phyloP scores from a whole-genome alignment of 2,113 vertebrate species.

The Dicaeum eximium region DNA sequence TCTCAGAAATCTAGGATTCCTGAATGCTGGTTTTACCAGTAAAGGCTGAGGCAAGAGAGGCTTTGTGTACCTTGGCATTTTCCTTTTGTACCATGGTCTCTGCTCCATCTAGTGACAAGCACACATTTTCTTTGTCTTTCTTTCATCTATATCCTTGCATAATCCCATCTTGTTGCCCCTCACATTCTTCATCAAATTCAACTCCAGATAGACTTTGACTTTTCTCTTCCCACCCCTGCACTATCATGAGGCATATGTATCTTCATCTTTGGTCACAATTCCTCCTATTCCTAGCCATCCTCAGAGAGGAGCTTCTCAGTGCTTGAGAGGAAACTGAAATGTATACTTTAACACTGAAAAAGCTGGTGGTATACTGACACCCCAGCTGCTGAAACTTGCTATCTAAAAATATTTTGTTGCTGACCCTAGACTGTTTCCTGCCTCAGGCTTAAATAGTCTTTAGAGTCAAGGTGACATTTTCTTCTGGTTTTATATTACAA shows the following conservation, averaged over 20 bases:
- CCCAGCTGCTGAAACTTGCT: neutral
- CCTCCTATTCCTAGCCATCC: neutral
- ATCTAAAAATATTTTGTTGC: neutral
- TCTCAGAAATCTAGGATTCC: neutral
- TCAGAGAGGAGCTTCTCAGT: neutral
- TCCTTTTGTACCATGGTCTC: neutral
- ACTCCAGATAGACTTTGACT: neutral
- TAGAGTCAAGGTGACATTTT: neutral
- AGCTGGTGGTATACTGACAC: neutral
- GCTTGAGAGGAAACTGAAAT: neutral
- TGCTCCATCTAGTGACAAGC: neutral
- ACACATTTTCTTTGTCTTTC: neutral
- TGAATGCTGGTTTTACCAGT: neutral
- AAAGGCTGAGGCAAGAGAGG: neutral
- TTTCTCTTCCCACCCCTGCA: neutral
- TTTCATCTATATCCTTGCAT: neutral
- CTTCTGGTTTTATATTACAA: neutral
- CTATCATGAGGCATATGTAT: neutral
- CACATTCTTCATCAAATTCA: neutral
- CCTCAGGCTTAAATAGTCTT: neutral
- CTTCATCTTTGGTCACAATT: neutral
- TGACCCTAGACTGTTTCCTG: neutral
- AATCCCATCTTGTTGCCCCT: neutral
- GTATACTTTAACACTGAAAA: neutral
- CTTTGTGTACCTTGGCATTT: neutral